Evolutionary conservation across 2,888 invertebrate genomes (phyloP), one percentile per base, ranked within the genome.

Genomic region (Acronicta aceris): DNA sequence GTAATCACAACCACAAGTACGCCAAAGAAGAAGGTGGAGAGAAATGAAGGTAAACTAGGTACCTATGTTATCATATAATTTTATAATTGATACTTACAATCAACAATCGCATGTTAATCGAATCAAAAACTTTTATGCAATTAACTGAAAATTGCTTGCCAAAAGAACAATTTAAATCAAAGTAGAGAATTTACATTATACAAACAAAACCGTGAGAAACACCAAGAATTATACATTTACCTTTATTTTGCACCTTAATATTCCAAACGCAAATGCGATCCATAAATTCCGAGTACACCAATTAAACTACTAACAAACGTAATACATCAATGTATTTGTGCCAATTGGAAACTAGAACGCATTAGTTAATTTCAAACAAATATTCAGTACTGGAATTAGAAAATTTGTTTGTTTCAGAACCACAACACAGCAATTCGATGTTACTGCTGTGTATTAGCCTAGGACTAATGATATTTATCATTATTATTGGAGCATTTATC

Each of bases 361-460:
- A 67, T 72, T 65, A 57, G 65, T 61, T 60, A 60, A 60, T 60
- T 71, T 51, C 43, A 56, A 50, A 54, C 50, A 58, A 57, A 66
- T 74, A 55, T 65, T 59, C n/a, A 27, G 10, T 12, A 30, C 27
- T 54, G 36, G 42, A 52, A 57, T 46, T 59, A 67, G 55, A 71
- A 66, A 66, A 52, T 59, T 56, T 72, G 56, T 68, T 62, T 75
- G 71, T 75, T 81, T 85, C 78, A 89, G 90, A 82, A 9, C 75
- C 77, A 49, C 69, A 76, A 10, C 71, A 62, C 8, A 8, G 56
- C 43, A 78, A 74, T 43, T 72, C 71, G 5, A 79, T 81, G 40
- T 61, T 85, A 15, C 81, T 85, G 40, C 76, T 89, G 15, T 90
- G 87, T 66, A 75, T 86, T 41, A 86, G 90, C 17, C 63, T 86